phyloP scores from a whole-genome alignment of 2,888 invertebrate species.

The Apodemia hepburni region DNA sequence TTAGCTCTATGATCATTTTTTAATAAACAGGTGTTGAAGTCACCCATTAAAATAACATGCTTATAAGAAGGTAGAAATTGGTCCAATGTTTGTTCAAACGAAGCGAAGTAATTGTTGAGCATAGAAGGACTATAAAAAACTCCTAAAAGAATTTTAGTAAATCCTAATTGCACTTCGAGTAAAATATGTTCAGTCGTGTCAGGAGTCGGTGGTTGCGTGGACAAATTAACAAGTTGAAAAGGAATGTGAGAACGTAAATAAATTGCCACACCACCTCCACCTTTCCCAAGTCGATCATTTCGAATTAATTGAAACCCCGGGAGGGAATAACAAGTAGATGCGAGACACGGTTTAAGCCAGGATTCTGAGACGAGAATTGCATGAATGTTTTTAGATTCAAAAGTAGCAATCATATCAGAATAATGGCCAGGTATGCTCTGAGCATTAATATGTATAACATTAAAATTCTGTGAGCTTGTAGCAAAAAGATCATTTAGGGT shows the following conservation, averaged over 20 bases:
- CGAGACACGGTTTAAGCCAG: not conserved
- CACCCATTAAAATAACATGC: too few species aligned
- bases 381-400: not conserved
- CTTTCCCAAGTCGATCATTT: not conserved
- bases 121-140: too few species aligned
- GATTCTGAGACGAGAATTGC: not conserved
- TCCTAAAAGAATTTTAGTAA: not conserved
- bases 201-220: not conserved
- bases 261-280: not conserved
- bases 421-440: not conserved
- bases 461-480: not conserved
- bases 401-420: not conserved
- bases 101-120: too few species aligned
- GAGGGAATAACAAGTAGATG: not conserved
- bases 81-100: too few species aligned
- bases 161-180: constrained; percentile 1
- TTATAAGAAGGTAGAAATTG: too few species aligned
- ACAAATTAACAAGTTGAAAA: not conserved
- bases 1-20: too few species aligned
- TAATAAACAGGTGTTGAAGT: constrained; percentile 2
- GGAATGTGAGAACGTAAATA: not conserved
- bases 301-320: too few species aligned
- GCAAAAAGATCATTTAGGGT: not conserved
- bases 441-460: too few species aligned
- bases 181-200: constrained; percentile 9